These are phyloP conservation scores for Maylandia zebra DNA, from an alignment of 2,113 vertebrate genomes.

Conservation along the genomic window DNA sequence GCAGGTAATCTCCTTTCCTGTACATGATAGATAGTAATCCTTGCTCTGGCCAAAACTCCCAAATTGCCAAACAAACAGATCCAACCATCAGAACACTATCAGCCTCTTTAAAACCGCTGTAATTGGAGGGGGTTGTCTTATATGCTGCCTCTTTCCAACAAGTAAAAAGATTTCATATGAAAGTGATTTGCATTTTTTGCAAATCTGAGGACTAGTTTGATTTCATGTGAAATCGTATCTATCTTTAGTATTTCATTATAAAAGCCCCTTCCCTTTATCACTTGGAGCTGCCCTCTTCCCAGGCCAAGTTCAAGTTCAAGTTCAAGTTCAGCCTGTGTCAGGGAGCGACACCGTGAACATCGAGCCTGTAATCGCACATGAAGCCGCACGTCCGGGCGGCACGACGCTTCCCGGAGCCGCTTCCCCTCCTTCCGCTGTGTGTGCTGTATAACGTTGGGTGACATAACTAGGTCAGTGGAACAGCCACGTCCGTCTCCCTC, in stretches of 20 bases:
- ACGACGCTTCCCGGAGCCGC: constrained; percentile 13
- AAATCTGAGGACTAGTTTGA: neutral
- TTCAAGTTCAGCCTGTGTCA: neutral
- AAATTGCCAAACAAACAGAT: neutral
- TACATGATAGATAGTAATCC: neutral
- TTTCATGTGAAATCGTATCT: neutral
- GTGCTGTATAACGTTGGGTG: constrained; percentile 65
- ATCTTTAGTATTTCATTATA: neutral
- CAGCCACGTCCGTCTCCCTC: constrained; percentile 55
- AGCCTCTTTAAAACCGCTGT: neutral
- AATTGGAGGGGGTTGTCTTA: neutral
- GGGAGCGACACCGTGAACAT: neutral
- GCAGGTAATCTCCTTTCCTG: neutral
- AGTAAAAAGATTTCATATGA: too few relatives aligned
- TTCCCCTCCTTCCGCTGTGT: constrained; percentile 34
- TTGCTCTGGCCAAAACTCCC: neutral
- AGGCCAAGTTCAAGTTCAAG: constrained; percentile 24
- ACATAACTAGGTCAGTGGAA: constrained; percentile 79
- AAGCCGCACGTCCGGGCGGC: neutral
- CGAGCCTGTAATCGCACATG: constrained; percentile 13
- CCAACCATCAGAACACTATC: neutral
- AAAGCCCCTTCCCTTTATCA: neutral
- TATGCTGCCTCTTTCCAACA: neutral
- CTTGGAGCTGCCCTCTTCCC: neutral
- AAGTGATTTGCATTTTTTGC: neutral